Evolutionary conservation across 2,888 invertebrate genomes (phyloP).

Genomic region (Globia sparganii): DNA sequence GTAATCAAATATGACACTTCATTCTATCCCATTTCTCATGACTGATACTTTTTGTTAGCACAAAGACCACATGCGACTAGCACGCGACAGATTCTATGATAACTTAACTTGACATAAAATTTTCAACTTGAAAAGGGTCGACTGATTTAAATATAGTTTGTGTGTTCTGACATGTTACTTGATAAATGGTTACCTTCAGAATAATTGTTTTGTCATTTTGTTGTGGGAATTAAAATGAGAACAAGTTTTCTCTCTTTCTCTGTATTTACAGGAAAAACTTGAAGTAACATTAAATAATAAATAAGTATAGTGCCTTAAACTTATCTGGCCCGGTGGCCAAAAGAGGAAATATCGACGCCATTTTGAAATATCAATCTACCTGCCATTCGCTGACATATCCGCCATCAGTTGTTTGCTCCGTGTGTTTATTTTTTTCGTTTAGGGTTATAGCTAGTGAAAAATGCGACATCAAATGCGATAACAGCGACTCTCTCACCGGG

Average conservation of each 20-base stretch:
- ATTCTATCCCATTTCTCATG: slow-evolving; percentile 11
- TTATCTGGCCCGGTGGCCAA: too few species aligned
- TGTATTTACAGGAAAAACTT: background rate
- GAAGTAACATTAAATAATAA: background rate
- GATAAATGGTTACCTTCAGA: slow-evolving; percentile 11
- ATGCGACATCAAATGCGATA: too few species aligned
- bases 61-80: too few species aligned
- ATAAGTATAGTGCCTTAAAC: too few species aligned
- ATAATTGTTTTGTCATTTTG: slow-evolving; percentile 1
- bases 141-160: slow-evolving; percentile 45
- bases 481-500: too few species aligned
- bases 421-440: too few species aligned
- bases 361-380: too few species aligned
- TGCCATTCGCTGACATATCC: too few species aligned
- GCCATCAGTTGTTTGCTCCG: too few species aligned
- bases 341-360: too few species aligned
- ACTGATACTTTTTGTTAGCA: slow-evolving; percentile 23
- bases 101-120: slow-evolving; percentile 31
- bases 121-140: slow-evolving; percentile 48
- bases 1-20: slow-evolving; percentile 12
- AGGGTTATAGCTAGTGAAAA: too few species aligned
- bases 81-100: slow-evolving; percentile 7
- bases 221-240: slow-evolving; percentile 5
- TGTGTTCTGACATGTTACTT: slow-evolving; percentile 7
- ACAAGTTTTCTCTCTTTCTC: background rate